Base-by-base conservation (phyloP, 2,797 vertebrate species). In the Anas capensis region DNA sequence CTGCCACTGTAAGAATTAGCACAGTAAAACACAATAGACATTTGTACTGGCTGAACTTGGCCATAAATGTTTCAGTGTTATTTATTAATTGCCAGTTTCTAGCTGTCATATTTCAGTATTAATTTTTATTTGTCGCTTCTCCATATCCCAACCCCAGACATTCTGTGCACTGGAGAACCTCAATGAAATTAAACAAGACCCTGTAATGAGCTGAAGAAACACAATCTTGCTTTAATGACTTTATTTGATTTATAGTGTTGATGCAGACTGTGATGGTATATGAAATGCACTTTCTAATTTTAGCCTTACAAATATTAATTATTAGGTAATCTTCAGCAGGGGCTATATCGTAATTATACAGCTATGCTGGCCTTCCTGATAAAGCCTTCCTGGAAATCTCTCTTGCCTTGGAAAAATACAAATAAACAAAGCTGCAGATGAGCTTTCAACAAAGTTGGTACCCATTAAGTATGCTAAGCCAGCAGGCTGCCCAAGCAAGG, bases 51-150 rank as follows among this genome's bases (percentile, higher is more conserved):
- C 60, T 80, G 66, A 91, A 85, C 13, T 11, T 68, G 56, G 42
- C 38, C 60, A 56, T 51, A 90, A 85, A 56, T 36, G 27, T 42
- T 81, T 73, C 3, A 6, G 34, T 70, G 42, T 80, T 85, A 65
- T 49, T 85, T 85, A 77, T 73, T 90, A 85, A 70, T 85, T 73
- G 60, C 23, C 73, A 19, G 18, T 92, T 92, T 82, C 68, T 75
- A 85, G 76, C 14, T 70, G 64, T 57, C 64, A 80, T 66, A 80
- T 14, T 69, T 88, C 34, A 46, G 40, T 56, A 86, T 56, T 65
- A 53, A 66, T 51, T 68, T 58, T 78, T 54, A 66, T 76, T 86
- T 76, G 20, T 77, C 3, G 2, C 27, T 82, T 85, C 60, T 68
- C 42, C 8, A 51, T 76, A 71, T 18, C 44, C 36, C 48, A 71